Percentiles rank a stretch among this genome's conserved stretches.
Evolutionary conservation across 1,140 invertebrate species (phyloP).

Genomic region (Orussus abietinus): DNA sequence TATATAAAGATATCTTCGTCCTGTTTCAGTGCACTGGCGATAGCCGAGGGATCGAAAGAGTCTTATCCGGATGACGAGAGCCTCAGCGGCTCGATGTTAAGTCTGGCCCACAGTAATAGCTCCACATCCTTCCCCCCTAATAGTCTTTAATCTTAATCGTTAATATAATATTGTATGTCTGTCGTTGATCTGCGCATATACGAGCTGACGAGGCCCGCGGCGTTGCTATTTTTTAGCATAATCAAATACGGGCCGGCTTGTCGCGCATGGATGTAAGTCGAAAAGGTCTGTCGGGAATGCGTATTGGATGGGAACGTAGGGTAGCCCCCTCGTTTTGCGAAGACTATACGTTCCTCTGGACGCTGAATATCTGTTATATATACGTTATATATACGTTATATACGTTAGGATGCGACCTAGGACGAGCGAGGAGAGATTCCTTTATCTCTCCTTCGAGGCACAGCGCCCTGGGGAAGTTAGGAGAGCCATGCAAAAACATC

Average conservation of each 20-base stretch:
- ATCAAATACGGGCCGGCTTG: conserved; percentile 14
- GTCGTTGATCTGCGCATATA: conserved; percentile 33
- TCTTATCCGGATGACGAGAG: conserved; percentile 83
- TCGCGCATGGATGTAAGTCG: conserved; percentile 17
- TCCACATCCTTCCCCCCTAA: conserved; percentile 82
- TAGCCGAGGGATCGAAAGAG: conserved; percentile 84
- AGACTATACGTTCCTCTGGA: too few species aligned
- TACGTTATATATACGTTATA: too few species aligned
- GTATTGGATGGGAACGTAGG: conserved; percentile 34
- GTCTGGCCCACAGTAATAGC: conserved; percentile 89
- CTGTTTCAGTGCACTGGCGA: conserved; percentile 77
- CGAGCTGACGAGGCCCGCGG: conserved; percentile 3
- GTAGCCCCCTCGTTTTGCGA: too few species aligned
- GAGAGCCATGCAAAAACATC: too few species aligned
- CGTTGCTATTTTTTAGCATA: conserved; percentile 23
- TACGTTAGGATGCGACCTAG: too few species aligned
- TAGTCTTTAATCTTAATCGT: conserved; percentile 66
- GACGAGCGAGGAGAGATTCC: too few species aligned
- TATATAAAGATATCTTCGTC: too few species aligned
- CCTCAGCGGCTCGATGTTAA: conserved; percentile 90
- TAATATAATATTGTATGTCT: conserved; percentile 39
- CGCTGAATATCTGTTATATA: too few species aligned
- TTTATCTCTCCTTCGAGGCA: too few species aligned
- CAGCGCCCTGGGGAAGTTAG: too few species aligned
- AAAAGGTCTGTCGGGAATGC: conserved; percentile 29